Evolutionary conservation across 2,113 vertebrate genomes (phyloP), one percentile per base, ranked within the genome.

Genomic region (Malurus cyaneus): DNA sequence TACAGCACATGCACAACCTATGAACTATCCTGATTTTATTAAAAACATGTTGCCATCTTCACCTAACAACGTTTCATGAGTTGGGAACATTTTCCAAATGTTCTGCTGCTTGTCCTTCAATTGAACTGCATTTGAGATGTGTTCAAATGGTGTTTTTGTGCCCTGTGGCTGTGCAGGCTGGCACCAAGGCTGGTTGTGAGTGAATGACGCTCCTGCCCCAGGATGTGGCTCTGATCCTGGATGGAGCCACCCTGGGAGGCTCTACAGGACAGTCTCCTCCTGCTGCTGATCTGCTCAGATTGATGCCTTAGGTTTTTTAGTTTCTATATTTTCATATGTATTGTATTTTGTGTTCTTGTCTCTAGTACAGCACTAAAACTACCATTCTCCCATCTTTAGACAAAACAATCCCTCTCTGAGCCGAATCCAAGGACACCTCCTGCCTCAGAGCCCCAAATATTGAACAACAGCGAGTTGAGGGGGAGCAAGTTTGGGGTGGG

Each of bases 1-100:
- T 5, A 16, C 1, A 50, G 31, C 41, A 65, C 50, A 52, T 3
- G 3, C 1, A 6, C 13, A 4, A 4, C 7, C 20, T 46, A 18
- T 18, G 4, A 14, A 6, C 1, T 8, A 47, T 9, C 50, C 54
- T 57, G 14, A 18, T 47, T 83, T 36, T 20, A 41, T 11, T 9
- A 26, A 65, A 64, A 24, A 4, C 5, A 2, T 52, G 71, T 57
- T 72, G 23, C 36, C 42, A 26, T 25, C 46, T 52, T 71, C 54
- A 53, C 31, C 34, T 44, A 78, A 61, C 9, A 78, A 80, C 9
- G 36, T 36, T 36, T 44, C n/a, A 50, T 0, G 1, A 78, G 44
- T 36, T 5, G 11, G 57, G 46, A 77, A 66, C 16, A 5, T 73
- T 61, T 31, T 36, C 20, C 26, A 64, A 5, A 39, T 19, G 14